Evolutionary conservation across 2,888 invertebrate genomes (phyloP).

Genomic region (Apantesis nais): DNA sequence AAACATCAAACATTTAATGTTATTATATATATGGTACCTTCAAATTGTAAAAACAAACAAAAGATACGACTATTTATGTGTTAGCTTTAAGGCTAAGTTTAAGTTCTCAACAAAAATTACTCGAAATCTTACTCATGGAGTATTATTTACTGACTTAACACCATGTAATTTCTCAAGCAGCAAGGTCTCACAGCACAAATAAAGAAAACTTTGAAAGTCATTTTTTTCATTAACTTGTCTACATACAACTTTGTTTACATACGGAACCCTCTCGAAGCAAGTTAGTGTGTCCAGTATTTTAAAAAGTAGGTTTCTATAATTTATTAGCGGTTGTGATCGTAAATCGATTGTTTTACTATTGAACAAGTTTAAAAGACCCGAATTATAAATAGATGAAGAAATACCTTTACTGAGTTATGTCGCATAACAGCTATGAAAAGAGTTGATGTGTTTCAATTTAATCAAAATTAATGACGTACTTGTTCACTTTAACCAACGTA

Average conservation of each 20-base stretch:
- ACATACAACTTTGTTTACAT: not conserved
- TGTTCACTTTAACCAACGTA: not conserved
- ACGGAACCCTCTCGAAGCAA: not conserved
- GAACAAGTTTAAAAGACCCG: not conserved
- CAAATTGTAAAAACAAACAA: too few species aligned
- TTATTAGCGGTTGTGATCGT: conserved; percentile 1
- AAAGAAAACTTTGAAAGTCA: not conserved
- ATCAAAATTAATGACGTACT: not conserved
- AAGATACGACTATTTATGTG: too few species aligned
- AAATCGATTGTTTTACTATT: conserved; percentile 1
- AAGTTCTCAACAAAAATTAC: too few species aligned
- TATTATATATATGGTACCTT: too few species aligned
- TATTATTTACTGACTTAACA: not conserved
- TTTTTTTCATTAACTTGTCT: not conserved
- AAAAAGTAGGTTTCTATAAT: not conserved
- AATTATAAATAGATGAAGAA: not conserved
- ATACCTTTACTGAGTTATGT: not conserved
- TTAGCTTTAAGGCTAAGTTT: not conserved
- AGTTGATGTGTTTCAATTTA: not conserved
- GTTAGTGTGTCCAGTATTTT: not conserved
- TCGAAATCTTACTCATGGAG: not conserved
- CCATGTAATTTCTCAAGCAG: too few species aligned
- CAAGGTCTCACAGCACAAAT: not conserved
- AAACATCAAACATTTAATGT: too few species aligned
- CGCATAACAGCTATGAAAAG: not conserved